These are phyloP conservation scores for Dendrolimus pini DNA, from an alignment of 2,888 invertebrate genomes.

Conservation along the genomic window DNA sequence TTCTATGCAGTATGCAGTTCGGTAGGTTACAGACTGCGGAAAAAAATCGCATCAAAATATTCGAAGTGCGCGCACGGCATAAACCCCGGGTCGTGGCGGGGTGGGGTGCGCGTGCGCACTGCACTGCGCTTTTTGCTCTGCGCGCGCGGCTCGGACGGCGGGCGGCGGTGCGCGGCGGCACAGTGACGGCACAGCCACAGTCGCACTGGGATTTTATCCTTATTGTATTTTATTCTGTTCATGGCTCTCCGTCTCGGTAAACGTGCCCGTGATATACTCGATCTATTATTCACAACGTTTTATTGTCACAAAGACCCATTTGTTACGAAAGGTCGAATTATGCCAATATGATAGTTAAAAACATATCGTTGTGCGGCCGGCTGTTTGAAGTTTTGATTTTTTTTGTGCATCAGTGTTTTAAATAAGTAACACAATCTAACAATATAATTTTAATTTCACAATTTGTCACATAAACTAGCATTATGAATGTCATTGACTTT, in stretches of 20 bases:
- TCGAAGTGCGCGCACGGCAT: too few species aligned
- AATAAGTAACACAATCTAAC: slow-evolving; percentile 28
- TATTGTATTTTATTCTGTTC: slow-evolving; percentile 66
- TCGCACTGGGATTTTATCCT: slow-evolving; percentile 52
- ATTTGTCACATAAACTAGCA: slow-evolving; percentile 24
- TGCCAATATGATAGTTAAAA: slow-evolving; percentile 57
- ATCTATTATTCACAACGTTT: slow-evolving; percentile 28
- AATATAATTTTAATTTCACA: slow-evolving; percentile 16
- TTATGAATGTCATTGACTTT: slow-evolving; percentile 57
- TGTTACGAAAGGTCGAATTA: slow-evolving; percentile 29
- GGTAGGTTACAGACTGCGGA: too few species aligned
- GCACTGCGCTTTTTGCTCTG: slow-evolving; percentile 27
- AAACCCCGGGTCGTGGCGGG: slow-evolving; percentile 8
- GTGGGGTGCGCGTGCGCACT: slow-evolving; percentile 10
- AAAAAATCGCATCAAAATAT: too few species aligned
- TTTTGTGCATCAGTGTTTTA: slow-evolving; percentile 48
- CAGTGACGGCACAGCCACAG: slow-evolving; percentile 4
- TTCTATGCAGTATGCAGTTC: too few species aligned
- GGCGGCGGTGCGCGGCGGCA: slow-evolving; percentile 25
- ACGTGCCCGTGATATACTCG: slow-evolving; percentile 42
- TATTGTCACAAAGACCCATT: slow-evolving; percentile 36
- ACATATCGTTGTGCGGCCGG: slow-evolving; percentile 29
- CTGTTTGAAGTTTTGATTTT: slow-evolving; percentile 41
- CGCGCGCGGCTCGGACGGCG: slow-evolving; percentile 28
- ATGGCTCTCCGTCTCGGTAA: slow-evolving; percentile 52